A percentile compares a stretch with the other conserved stretches of the same genome.
Evolutionary conservation across 2,888 invertebrate species (phyloP).

Genomic region (Epiblema foenella): DNA sequence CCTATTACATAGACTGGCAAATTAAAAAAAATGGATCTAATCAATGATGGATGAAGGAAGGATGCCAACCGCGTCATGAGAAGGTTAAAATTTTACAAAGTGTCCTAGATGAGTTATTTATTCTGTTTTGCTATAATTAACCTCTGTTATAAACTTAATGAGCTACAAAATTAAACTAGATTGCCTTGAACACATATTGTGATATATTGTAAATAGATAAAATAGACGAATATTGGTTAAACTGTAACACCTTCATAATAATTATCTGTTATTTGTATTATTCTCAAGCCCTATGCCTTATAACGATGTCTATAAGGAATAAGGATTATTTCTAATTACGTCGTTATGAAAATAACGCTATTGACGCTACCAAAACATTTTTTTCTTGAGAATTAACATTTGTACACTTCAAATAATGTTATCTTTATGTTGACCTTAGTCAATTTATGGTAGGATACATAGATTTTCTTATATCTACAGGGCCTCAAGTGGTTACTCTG

Average conservation of each 20-base stretch:
- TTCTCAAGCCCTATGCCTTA: background rate
- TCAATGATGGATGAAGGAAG: too few species aligned
- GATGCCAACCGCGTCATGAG: too few species aligned
- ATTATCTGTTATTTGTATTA: background rate
- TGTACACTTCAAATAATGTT: background rate
- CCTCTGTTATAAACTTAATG: constrained; percentile 17
- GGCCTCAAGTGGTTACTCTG: too few species aligned
- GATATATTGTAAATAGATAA: constrained; percentile 68
- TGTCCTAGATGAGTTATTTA: background rate
- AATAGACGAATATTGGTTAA: constrained; percentile 26
- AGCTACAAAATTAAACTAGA: constrained; percentile 48
- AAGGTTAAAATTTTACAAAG: too few species aligned
- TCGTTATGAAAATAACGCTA: too few species aligned
- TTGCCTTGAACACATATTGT: constrained; percentile 73
- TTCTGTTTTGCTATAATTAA: constrained; percentile 5
- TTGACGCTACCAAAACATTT: too few species aligned
- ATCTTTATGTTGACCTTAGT: background rate
- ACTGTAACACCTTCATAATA: constrained; percentile 21
- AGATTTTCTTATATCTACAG: background rate
- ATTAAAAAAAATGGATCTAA: too few species aligned
- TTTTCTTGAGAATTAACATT: too few species aligned
- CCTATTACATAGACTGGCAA: too few species aligned
- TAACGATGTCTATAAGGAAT: too few species aligned
- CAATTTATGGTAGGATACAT: background rate
- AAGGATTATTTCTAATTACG: too few species aligned